phyloP scores from a whole-genome alignment of 2,888 invertebrate genomes.

The Petrolisthes cinctipes region DNA sequence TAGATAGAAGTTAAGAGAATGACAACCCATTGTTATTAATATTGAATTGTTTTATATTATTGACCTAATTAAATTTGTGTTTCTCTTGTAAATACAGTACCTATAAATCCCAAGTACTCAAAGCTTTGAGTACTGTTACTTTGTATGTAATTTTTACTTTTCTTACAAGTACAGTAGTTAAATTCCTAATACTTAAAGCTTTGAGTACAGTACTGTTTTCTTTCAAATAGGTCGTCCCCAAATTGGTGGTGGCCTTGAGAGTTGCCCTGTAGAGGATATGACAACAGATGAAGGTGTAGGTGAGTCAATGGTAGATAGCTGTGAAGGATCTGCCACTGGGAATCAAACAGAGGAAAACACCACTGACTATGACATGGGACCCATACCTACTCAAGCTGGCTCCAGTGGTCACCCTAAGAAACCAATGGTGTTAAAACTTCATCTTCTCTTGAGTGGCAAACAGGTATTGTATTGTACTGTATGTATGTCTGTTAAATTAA shows the following conservation, averaged over 20 bases:
- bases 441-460: conserved; percentile 74
- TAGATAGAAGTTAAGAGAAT: too few relatives aligned
- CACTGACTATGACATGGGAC: background rate
- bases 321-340: background rate
- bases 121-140: too few relatives aligned
- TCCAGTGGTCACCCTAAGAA: conserved; percentile 72
- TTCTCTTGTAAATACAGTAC: too few relatives aligned
- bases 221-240: conserved; percentile 5
- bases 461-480: conserved; percentile 69
- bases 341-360: background rate
- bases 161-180: too few relatives aligned
- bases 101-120: too few relatives aligned
- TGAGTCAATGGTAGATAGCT: conserved; percentile 38
- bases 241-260: background rate
- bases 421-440: conserved; percentile 76
- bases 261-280: conserved; percentile 1
- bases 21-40: too few relatives aligned
- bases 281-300: conserved; percentile 50
- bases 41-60: too few relatives aligned
- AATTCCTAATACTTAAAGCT: too few relatives aligned
- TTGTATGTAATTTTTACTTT: too few relatives aligned
- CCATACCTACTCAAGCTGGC: conserved; percentile 30
- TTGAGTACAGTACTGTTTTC: too few relatives aligned
- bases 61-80: too few relatives aligned
- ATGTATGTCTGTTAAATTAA: too few relatives aligned